Conservation (phyloP, 30 jellyfish, hydroid and myxozoan species). For the Catostylus mosaicus region DNA sequence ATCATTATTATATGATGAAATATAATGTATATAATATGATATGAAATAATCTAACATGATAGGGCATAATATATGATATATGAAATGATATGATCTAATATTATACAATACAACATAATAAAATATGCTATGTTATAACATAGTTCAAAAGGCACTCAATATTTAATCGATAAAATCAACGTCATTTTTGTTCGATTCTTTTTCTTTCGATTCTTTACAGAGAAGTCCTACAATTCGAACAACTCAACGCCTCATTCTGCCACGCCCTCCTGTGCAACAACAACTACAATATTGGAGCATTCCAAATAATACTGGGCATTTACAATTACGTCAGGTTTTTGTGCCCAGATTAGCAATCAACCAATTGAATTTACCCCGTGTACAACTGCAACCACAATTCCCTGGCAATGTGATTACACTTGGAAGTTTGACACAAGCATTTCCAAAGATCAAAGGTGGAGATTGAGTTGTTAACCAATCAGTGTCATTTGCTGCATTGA, state of each 20-base stretch:
- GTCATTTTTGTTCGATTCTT: too few relatives aligned
- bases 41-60: too few relatives aligned
- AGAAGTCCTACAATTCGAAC: neutral
- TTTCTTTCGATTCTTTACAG: neutral
- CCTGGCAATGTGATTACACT: conserved; percentile 23
- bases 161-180: too few relatives aligned
- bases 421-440: conserved; percentile 12
- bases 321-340: neutral
- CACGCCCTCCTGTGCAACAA: conserved; percentile 19
- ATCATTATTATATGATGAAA: too few relatives aligned
- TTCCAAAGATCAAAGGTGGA: conserved; percentile 40
- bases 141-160: too few relatives aligned
- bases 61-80: too few relatives aligned
- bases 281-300: neutral
- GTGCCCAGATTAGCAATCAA: conserved; percentile 5
- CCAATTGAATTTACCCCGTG: neutral
- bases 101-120: too few relatives aligned
- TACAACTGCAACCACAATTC: conserved; percentile 1
- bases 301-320: neutral
- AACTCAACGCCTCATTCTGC: neutral
- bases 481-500: too few relatives aligned
- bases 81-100: too few relatives aligned
- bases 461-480: neutral
- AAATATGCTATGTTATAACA: too few relatives aligned
- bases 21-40: too few relatives aligned